Conservation (phyloP, 2,888 invertebrate genomes). For the Azorinus chamasolen region DNA sequence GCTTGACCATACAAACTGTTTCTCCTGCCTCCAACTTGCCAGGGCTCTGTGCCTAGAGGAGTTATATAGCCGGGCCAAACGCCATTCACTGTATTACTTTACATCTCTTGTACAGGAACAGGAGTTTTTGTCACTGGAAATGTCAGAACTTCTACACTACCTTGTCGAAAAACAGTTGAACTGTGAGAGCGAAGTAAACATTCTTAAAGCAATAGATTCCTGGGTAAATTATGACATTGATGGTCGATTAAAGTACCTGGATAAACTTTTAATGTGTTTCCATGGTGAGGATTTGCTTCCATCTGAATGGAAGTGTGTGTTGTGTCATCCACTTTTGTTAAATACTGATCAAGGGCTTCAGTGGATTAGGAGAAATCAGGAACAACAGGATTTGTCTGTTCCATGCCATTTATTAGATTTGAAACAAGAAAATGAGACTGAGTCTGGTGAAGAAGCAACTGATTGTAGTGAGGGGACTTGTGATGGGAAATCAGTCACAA, state of each 20-base stretch:
- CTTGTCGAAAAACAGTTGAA: conserved; percentile 43
- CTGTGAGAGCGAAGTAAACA: conserved; percentile 39
- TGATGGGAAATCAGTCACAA: too few relatives aligned
- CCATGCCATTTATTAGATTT: not conserved
- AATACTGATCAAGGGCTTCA: conserved; percentile 23
- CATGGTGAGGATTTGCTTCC: conserved; percentile 49
- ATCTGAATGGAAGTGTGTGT: conserved; percentile 18
- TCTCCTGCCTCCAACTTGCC: conserved; percentile 18
- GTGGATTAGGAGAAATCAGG: conserved; percentile 12
- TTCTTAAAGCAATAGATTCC: conserved; percentile 34
- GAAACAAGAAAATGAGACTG: too few relatives aligned
- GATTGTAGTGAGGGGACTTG: too few relatives aligned
- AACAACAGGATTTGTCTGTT: not conserved
- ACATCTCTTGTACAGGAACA: conserved; percentile 6
- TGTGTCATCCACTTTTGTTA: conserved; percentile 20
- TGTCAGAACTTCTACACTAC: conserved; percentile 15
- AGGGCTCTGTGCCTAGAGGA: conserved; percentile 12
- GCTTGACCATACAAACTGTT: conserved; percentile 32
- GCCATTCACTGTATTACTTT: conserved; percentile 54
- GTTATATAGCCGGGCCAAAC: conserved; percentile 32
- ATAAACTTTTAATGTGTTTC: conserved; percentile 38
- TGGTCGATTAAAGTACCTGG: conserved; percentile 4
- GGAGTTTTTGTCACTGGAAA: conserved; percentile 34
- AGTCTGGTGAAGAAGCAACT: too few relatives aligned
- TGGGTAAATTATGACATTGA: conserved; percentile 33